Percentiles rank a stretch among this genome's conserved stretches.
Evolutionary conservation across 2,888 invertebrate species (phyloP).

Genomic region (Nemapogon koenigi): DNA sequence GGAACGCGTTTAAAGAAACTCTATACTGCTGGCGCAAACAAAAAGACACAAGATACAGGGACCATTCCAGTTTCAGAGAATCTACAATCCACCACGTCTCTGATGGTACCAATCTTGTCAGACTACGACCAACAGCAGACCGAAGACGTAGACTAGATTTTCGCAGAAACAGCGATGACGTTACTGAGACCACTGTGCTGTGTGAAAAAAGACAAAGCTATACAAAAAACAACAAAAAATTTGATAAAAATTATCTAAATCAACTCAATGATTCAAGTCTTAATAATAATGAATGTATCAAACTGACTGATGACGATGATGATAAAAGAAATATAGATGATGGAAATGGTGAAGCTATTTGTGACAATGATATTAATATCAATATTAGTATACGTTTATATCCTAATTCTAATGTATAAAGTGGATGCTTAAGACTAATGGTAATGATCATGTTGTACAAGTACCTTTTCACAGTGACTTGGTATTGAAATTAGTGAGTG

Average conservation of each 20-base stretch:
- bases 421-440: no score
- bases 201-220: constrained; percentile 34
- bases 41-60: constrained; percentile 56
- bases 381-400: constrained; percentile 15
- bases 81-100: constrained; percentile 58
- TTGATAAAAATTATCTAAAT: constrained; percentile 22
- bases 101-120: constrained; percentile 47
- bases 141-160: constrained; percentile 4
- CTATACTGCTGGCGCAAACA: constrained; percentile 67
- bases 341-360: constrained; percentile 19
- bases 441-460: no score
- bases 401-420: constrained; percentile 6
- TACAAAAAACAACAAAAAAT: constrained; percentile 22
- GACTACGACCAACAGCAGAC: constrained; percentile 35
- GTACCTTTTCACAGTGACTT: no score
- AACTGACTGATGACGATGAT: neutral
- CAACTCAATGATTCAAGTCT: constrained; percentile 21
- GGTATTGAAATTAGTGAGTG: no score
- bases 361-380: constrained; percentile 13
- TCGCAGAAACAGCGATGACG: constrained; percentile 29
- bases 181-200: constrained; percentile 30
- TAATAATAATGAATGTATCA: constrained; percentile 28
- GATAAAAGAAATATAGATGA: constrained; percentile 24
- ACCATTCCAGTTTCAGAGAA: constrained; percentile 68
- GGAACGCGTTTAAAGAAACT: constrained; percentile 78